phyloP scores from a whole-genome alignment of 2,113 vertebrate species.

The Tonatia bakeri region DNA sequence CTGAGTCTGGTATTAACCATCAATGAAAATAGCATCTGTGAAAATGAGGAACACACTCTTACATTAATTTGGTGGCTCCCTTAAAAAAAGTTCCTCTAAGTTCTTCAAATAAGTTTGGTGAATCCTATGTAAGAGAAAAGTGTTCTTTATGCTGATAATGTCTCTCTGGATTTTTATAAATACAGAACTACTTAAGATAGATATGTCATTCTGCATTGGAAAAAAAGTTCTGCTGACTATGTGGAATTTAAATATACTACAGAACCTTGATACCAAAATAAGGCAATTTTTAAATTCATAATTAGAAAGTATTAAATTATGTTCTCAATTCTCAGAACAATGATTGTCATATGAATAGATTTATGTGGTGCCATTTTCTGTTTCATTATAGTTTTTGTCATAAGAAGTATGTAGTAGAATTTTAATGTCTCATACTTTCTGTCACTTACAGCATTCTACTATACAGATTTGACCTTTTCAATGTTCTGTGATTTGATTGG shows the following conservation, averaged over 20 bases:
- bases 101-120: not conserved
- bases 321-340: conserved; percentile 16
- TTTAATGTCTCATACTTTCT: conserved; percentile 39
- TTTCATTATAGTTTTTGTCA: conserved; percentile 48
- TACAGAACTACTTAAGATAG: not conserved
- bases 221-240: not conserved
- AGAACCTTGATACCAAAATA: not conserved
- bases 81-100: not conserved
- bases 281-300: not conserved
- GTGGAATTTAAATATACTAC: not conserved
- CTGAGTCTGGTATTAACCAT: not conserved
- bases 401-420: not conserved
- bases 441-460: conserved; percentile 12
- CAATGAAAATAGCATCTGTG: not conserved
- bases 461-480: conserved; percentile 65
- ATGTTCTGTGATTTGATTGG: conserved; percentile 23
- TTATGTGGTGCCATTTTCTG: conserved; percentile 40
- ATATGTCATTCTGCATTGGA: not conserved
- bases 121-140: not conserved
- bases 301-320: not conserved
- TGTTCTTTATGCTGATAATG: not conserved
- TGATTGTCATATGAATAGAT: not conserved
- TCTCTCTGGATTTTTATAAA: conserved; percentile 9
- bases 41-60: not conserved
- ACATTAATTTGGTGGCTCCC: not conserved